Base-by-base conservation (phyloP, 2,797 vertebrate species). In the Dermochelys coriacea region DNA sequence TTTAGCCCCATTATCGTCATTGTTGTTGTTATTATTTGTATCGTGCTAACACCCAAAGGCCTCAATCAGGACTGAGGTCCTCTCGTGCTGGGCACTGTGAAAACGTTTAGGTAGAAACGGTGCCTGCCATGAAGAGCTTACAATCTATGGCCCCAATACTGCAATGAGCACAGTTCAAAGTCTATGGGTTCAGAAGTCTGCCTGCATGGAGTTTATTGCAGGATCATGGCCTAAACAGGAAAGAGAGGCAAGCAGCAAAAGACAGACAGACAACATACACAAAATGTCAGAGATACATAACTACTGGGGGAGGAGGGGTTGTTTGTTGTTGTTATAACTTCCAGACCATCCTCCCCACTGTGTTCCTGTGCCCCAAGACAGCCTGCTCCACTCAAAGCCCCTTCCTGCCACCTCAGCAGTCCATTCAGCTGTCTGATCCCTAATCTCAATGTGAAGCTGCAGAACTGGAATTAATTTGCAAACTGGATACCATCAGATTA, bases 221-320 rank as follows among this genome's bases (percentile, higher is more conserved):
- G 45, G 27, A 49, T 77, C 21, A 5, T 31, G 45, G 45, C 27
- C 47, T 31, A 49, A 49, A 47, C 15, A 47, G 45, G 45, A 47
- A 29, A 31, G 90, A 51, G 82, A 86, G 84, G 86, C 12, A 86
- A 96, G 51, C 86, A 95, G 68, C 87, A 86, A 52, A 52, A 52
- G 27, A 61, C 59, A 61, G 59, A 90, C 23, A 75, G 82, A 94
- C n/a, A 68, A 21, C 41, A 91, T 77, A 61, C 82, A 54, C 49
- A 86, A 68, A 94, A 91, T 45, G 84, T 84, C 94, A 88, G 75
- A 89, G 75, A 80, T 82, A 84, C 49, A 5, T 7, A 93, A 85
- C 57, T 82, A 85, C 79, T 0, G 1, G 85, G 88, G 86, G 75
- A 93, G 71, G 34, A 88, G 88, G 78, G n/a, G 91, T 92, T 91